phyloP scores from a whole-genome alignment of 2,888 invertebrate genomes.

The Lamellibrachia columna region DNA sequence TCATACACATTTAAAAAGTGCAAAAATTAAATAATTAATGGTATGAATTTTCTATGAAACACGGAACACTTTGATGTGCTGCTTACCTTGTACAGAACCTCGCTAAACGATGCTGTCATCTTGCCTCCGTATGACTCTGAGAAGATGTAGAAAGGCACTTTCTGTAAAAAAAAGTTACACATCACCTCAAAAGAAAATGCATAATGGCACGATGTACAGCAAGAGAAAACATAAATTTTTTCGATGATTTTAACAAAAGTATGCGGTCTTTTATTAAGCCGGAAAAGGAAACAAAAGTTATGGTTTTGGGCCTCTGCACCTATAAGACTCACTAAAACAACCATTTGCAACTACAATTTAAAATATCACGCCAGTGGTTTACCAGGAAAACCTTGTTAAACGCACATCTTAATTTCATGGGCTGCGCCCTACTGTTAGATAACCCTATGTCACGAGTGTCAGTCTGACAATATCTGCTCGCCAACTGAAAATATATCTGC shows the following conservation, averaged over 20 bases:
- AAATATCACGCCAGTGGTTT: no score
- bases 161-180: slow-evolving; percentile 60
- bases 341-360: no score
- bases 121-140: slow-evolving; percentile 93
- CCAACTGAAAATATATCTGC: no score
- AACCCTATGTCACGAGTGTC: no score
- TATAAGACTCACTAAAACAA: no score
- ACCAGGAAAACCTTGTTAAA: no score
- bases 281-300: no score
- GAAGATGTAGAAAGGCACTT: slow-evolving; percentile 82
- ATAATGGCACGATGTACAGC: not conserved
- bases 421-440: no score
- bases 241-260: not conserved
- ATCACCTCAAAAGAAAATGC: not conserved
- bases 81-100: slow-evolving; percentile 66
- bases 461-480: no score
- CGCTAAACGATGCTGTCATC: slow-evolving; percentile 87
- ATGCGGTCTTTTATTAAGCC: no score
- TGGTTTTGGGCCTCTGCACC: no score
- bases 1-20: not conserved
- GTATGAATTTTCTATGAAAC: not conserved
- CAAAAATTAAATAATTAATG: not conserved
- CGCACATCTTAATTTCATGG: no score
- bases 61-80: not conserved
- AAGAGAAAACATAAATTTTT: not conserved